Evolutionary conservation across 2,797 vertebrate species (phyloP), one percentile per base, ranked within the genome.

Genomic region (Glyptemys insculpta): DNA sequence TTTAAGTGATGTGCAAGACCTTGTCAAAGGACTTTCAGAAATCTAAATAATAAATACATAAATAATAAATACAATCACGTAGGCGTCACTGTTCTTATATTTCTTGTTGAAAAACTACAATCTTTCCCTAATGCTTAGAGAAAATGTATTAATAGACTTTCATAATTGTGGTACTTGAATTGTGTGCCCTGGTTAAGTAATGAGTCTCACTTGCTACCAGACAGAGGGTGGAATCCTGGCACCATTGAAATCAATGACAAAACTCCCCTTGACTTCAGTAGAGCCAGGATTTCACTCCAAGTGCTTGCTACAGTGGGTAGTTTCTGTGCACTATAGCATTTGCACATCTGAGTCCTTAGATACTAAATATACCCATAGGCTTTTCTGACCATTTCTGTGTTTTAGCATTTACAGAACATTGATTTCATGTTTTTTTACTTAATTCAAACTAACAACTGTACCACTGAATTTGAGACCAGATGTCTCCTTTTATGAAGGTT

Each of bases 91-190:
- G 34, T 76, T 41, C 82, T 91, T 47, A 62, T 50, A 14, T 52
- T 95, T 80, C n/a, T 91, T 83, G 34, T 90, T 92, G 93, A 88
- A 50, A 83, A 91, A 85, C 79, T 14, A 47, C 76, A 8, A 1
- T 90, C 27, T 94, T 92, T 83, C 85, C 1, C 74, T 96, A 79
- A 90, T 93, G 53, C n/a, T 92, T 78, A 83, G 11, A 44, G 49
- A 62, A 92, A 72, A 10, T 89, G n/a, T 59, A 41, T 27, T 76
- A 47, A 47, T 41, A 76, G 44, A 44, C 44, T 44, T 44, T 44
- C 44, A 44, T 16, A 76, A 47, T 14, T 29, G 41, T 76, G 14
- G 44, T 12, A 49, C 44, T 76, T 47, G 44, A 29, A 44, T 44
- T 0, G 0, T 31, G 29, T 87, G 2, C 3, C 44, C 16, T 86